Evolutionary conservation across 2,888 invertebrate genomes (phyloP).

Genomic region (Tetrapedia diversipes): DNA sequence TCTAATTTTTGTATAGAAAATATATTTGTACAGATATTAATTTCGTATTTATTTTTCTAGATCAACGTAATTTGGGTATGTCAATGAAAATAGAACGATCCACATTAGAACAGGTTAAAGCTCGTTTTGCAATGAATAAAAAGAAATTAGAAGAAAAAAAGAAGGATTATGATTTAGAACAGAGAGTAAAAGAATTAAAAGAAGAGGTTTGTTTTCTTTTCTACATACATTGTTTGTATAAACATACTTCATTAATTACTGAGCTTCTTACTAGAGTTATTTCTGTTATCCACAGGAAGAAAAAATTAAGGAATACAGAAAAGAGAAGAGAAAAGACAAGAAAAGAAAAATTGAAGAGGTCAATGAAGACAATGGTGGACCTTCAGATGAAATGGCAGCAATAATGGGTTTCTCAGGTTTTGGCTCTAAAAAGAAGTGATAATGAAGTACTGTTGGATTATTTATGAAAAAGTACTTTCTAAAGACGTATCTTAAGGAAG

Average conservation of each 20-base stretch:
- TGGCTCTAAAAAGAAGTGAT: conserved; percentile 91
- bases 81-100: conserved; percentile 99
- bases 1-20: not conserved
- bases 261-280: conserved; percentile 24
- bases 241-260: conserved; percentile 9
- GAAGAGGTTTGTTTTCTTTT: conserved; percentile 88
- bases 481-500: conserved; percentile 19
- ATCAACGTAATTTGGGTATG: conserved; percentile 99
- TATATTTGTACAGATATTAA: not conserved
- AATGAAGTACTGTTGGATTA: conserved; percentile 37
- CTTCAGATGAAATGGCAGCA: conserved; percentile 87
- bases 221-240: not conserved
- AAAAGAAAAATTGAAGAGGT: conserved; percentile 92
- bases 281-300: conserved; percentile 87
- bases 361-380: conserved; percentile 83
- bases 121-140: conserved; percentile 96
- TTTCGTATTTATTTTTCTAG: conserved; percentile 76
- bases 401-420: conserved; percentile 99
- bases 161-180: conserved; percentile 97
- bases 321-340: conserved; percentile 94
- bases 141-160: conserved; percentile 97
- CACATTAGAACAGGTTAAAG: conserved; percentile 95
- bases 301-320: conserved; percentile 93
- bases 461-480: conserved; percentile 36
- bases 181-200: conserved; percentile 94